Evolutionary conservation across 2,797 vertebrate genomes (phyloP), one percentile per base, ranked within the genome.

Genomic region (Chelonia mydas): DNA sequence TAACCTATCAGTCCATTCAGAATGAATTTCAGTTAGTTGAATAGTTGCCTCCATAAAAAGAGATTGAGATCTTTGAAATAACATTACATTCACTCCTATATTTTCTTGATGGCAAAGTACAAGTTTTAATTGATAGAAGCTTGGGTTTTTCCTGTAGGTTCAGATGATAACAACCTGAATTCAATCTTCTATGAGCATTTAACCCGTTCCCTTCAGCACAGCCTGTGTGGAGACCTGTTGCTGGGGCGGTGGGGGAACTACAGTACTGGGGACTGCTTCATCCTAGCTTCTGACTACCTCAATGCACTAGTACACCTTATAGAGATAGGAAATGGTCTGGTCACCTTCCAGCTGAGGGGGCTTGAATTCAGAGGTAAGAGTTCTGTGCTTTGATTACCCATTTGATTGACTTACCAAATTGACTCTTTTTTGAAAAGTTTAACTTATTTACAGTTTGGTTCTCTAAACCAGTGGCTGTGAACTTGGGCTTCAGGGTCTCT

Each of bases 121-220:
- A 88, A 89, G 79, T 33, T 72, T 72, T 31, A 11, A 15, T 6
- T 90, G 50, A 59, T 7, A 1, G 7, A 83, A 79, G 50, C 65
- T 90, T 87, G 27, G 87, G 49, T 41, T 85, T 94, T 72, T 89
- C 50, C 31, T 95, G 28, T 51, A 84, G 99, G 99, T 93, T 99
- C 99, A 68, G 99, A 99, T 91, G 99, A 99, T 98, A 99, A 99
- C 98, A 99, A 99, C 93, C 97, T 99, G 96, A 99, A 99, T 98
- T 99, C 99, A 57, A 99, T 99, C 98, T 99, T 99, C 98, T 99
- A 99, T 72, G 99, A 99, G 97, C 99, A 99, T 97, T 98, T 99
- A 90, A 99, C 99, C 1, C 99, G 99, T 95, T 99, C 99, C 23
- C 98, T 99, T 91, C 99, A 99, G 97, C 99, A 99, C 98, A 99